phyloP scores from a whole-genome alignment of 2,113 vertebrate species.

The Enhydra lutris region DNA sequence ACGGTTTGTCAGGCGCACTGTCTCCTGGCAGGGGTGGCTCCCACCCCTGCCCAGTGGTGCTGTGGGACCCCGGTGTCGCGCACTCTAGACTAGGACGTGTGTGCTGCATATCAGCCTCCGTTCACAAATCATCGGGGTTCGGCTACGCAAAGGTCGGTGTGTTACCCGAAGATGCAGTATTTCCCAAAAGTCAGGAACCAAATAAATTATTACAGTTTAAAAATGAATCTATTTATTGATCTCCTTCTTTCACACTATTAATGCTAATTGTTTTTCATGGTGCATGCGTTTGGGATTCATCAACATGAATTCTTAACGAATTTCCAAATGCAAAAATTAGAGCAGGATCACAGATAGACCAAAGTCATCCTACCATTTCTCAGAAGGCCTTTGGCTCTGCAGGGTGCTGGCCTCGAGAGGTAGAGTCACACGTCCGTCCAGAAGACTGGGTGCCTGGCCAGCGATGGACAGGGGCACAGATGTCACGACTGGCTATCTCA shows the following conservation, averaged over 20 bases:
- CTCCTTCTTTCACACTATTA: constrained; percentile 71
- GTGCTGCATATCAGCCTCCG: neutral
- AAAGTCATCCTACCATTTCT: constrained; percentile 9
- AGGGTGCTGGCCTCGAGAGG: neutral
- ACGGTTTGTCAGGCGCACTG: rapidly evolving
- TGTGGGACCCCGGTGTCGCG: neutral
- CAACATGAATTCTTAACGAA: constrained; percentile 67
- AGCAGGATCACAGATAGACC: neutral
- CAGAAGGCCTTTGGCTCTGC: neutral
- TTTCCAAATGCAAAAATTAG: constrained; percentile 70
- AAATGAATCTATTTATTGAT: constrained; percentile 79
- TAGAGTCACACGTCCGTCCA: neutral
- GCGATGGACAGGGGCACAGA: neutral
- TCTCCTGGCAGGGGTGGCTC: no score
- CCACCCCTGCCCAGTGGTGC: neutral
- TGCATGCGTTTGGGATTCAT: constrained; percentile 72
- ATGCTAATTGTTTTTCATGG: constrained; percentile 80
- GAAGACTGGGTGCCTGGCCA: neutral
- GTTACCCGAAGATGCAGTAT: constrained; percentile 70
- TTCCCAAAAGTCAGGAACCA: constrained; percentile 78
- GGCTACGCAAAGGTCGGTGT: constrained; percentile 33
- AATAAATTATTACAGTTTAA: constrained; percentile 77
- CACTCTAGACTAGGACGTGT: neutral
- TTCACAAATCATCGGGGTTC: constrained; percentile 53
- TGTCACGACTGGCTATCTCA: rapidly evolving